Base-by-base conservation (phyloP, 1,140 invertebrate species). In the Pseudomyrmex gracilis region DNA sequence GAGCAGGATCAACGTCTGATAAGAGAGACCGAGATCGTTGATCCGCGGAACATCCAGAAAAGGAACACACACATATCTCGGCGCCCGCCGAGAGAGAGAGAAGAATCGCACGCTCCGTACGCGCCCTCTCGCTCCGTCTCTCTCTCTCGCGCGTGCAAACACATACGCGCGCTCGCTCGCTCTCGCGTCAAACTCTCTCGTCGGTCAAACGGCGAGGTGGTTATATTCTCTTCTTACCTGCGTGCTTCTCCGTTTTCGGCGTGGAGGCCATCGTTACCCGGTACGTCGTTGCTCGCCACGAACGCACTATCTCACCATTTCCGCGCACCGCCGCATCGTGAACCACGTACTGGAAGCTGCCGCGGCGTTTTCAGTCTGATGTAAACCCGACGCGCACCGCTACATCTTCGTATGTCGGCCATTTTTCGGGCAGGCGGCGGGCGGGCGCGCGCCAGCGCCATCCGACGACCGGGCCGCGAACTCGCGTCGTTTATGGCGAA, bases 351-450 rank as follows among this genome's bases (percentile, higher is more conserved):
- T 87, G 89, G 86, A 73, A 53, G 76, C 74, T 85, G 85, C 77
- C 73, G 88, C 90, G 90, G 89, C 90, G 91, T 90, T 93, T 93
- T 93, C 89, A 91, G 89, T 90, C 92, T 92, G 90, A 93, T 92
- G 90, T 93, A 92, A 93, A 93, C 90, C 89, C 90, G 90, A 93
- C 90, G 90, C 91, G 90, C 91, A 93, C 92, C 92, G 93, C 93
- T 93, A 93, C 93, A 93, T 93, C 93, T 93, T 92, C 90, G 91
- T 92, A 92, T 93, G 91, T 93, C 93, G 90, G 93, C 93, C 93
- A 94, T 94, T 88, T 93, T 93, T 91, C 87, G 85, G 87, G 85
- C 47, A 13, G 47, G 58, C 47, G 73, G 86, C 47, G 73, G 86
- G 86, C 76, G 86, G 74, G 82, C 70, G 78, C 76, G 76, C 74